Percentiles rank a stretch among this genome's conserved stretches.
Conservation (phyloP, 2,113 vertebrate genomes). For the Elaphurus davidianus region DNA sequence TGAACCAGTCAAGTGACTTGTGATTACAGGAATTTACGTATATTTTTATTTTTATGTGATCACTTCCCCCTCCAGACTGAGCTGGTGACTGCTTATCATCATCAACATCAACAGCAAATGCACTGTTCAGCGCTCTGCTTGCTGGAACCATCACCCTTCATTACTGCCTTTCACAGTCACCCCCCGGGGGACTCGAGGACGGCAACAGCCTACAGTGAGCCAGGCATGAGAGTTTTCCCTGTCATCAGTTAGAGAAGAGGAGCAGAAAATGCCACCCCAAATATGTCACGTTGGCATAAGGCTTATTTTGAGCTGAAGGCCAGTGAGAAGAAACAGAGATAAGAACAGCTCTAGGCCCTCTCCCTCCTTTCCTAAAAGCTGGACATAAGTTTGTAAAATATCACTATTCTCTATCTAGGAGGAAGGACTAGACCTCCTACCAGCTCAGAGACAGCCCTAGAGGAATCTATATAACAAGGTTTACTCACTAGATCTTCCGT, state of each 20-base stretch:
- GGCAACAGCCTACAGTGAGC: background rate
- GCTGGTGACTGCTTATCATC: background rate
- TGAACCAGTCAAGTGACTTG: background rate
- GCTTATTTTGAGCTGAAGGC: background rate
- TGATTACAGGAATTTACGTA: background rate
- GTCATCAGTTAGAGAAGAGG: background rate
- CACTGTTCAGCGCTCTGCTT: background rate
- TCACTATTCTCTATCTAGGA: background rate
- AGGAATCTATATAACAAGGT: background rate
- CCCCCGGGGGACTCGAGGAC: accelerated
- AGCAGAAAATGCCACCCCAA: background rate
- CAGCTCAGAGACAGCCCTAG: background rate
- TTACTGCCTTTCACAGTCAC: background rate
- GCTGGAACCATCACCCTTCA: background rate
- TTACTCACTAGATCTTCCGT: background rate
- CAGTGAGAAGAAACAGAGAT: background rate
- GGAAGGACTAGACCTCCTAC: background rate
- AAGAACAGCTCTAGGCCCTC: background rate
- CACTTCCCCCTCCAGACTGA: background rate
- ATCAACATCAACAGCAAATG: background rate
- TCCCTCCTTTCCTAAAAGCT: background rate
- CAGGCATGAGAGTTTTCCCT: background rate
- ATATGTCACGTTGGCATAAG: background rate
- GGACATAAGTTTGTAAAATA: background rate
- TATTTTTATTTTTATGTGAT: background rate